Conservation (phyloP, 2,113 vertebrate genomes). For the Bolborhynchus lineola region DNA sequence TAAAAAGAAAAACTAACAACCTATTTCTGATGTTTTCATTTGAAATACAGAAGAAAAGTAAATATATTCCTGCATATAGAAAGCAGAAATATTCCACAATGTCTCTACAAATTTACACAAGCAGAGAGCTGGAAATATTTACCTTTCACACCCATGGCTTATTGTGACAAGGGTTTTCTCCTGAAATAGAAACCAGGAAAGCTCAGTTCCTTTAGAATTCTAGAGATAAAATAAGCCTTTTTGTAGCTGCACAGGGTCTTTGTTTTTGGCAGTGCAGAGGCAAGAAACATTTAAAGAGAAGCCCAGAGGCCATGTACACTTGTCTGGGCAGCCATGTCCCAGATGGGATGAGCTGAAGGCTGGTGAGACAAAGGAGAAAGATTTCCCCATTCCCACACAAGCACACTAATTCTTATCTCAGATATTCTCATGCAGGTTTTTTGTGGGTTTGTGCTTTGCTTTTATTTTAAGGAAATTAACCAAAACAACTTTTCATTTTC, state of each 20-base stretch:
- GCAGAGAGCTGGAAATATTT: not conserved
- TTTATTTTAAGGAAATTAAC: not conserved
- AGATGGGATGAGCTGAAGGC: not conserved
- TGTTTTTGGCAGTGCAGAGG: not conserved
- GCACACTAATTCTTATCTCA: not conserved
- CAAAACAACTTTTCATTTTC: not conserved
- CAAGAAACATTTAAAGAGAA: not conserved
- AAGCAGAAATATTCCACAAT: not conserved
- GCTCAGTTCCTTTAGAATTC: not conserved
- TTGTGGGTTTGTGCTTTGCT: not conserved
- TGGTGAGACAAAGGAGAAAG: not conserved
- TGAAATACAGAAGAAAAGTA: not conserved
- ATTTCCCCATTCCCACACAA: not conserved
- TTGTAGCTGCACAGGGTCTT: not conserved
- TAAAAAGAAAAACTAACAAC: not conserved
- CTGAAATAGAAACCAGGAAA: not conserved
- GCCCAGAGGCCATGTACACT: accelerated
- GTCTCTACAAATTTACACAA: not conserved
- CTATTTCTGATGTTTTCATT: not conserved
- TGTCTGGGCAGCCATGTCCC: not conserved
- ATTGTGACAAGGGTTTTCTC: not conserved
- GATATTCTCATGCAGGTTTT: not conserved
- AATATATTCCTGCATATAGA: not conserved
- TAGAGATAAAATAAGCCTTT: not conserved
- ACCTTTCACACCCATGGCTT: not conserved